Percentiles rank a stretch among this genome's conserved stretches.
Conservation (phyloP, 2,888 invertebrate genomes). For the Lordiphosa fenestrarum region DNA sequence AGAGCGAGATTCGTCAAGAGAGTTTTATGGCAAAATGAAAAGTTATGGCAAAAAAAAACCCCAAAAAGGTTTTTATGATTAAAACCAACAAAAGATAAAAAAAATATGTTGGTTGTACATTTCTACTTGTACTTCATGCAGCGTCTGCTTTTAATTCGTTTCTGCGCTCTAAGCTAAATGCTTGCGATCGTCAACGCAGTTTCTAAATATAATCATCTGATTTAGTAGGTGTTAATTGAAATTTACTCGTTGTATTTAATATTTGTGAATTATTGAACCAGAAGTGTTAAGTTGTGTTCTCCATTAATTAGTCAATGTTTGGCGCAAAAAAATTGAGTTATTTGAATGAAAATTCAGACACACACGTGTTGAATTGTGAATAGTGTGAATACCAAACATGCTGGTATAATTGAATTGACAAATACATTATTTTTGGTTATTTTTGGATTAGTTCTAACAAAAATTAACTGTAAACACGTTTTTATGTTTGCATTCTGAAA, state of each 20-base stretch:
- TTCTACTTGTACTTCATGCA: slow-evolving; percentile 5
- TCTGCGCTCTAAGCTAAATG: slow-evolving; percentile 3
- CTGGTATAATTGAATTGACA: no score
- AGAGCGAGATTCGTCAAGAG: slow-evolving; percentile 14
- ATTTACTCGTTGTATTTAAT: slow-evolving; percentile 21
- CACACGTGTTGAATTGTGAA: slow-evolving; percentile 20
- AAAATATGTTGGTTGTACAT: slow-evolving; percentile 2
- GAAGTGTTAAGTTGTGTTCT: slow-evolving; percentile 9
- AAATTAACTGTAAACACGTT: no score
- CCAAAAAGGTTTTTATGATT: slow-evolving; percentile 3
- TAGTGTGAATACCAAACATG: slow-evolving; percentile 1
- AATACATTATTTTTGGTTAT: no score
- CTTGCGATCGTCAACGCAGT: slow-evolving; percentile 11
- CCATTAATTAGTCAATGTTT: no score
- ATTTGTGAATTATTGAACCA: slow-evolving; percentile 18
- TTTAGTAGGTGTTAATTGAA: slow-evolving; percentile 9
- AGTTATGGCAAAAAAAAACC: slow-evolving; percentile 2
- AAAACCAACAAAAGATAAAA: slow-evolving; percentile 10
- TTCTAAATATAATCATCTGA: slow-evolving; percentile 4
- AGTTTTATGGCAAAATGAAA: slow-evolving; percentile 29
- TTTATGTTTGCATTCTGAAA: no score
- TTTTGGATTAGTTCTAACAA: no score
- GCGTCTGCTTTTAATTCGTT: slow-evolving; percentile 21
- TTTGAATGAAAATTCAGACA: no score
- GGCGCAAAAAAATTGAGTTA: no score